Percentiles rank a stretch among this genome's conserved stretches.
phyloP scores from a whole-genome alignment of 1,140 invertebrate genomes.

The Sycophaga agraensis region DNA sequence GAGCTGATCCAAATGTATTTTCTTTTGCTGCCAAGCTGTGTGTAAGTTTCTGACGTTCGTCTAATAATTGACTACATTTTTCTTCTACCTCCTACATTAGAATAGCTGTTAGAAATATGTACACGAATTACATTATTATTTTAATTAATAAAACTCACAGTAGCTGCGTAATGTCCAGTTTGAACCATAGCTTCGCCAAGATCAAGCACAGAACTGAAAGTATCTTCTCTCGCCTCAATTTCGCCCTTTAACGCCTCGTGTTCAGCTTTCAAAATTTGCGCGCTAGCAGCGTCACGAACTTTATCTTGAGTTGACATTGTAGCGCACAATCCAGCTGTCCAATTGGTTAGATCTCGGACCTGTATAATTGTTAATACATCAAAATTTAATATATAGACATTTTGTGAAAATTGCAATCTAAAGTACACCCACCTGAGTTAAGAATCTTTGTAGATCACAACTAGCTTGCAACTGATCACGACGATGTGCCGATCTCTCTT shows the following conservation, averaged over 20 bases:
- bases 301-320: slow-evolving; percentile 82
- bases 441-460: slow-evolving; percentile 86
- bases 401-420: not conserved
- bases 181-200: slow-evolving; percentile 83
- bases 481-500: slow-evolving; percentile 76
- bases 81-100: slow-evolving; percentile 72
- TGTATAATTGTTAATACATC: slow-evolving; percentile 41
- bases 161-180: slow-evolving; percentile 79
- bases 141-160: slow-evolving; percentile 41
- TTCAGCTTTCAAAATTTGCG: slow-evolving; percentile 83
- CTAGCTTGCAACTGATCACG: slow-evolving; percentile 82
- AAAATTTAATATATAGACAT: slow-evolving; percentile 8
- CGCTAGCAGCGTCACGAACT: slow-evolving; percentile 82
- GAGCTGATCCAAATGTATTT: slow-evolving; percentile 89
- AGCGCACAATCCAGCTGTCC: slow-evolving; percentile 78
- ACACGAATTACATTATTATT: not conserved
- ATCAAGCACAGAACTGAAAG: slow-evolving; percentile 77
- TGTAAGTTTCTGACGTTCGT: slow-evolving; percentile 79
- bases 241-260: slow-evolving; percentile 92
- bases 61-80: slow-evolving; percentile 73
- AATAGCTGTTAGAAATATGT: slow-evolving; percentile 10
- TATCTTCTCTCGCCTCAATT: slow-evolving; percentile 90
- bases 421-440: slow-evolving; percentile 57
- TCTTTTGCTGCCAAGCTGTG: slow-evolving; percentile 84
- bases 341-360: slow-evolving; percentile 86